Evolutionary conservation across 2,797 vertebrate species (phyloP).

Genomic region (Columba guinea): DNA sequence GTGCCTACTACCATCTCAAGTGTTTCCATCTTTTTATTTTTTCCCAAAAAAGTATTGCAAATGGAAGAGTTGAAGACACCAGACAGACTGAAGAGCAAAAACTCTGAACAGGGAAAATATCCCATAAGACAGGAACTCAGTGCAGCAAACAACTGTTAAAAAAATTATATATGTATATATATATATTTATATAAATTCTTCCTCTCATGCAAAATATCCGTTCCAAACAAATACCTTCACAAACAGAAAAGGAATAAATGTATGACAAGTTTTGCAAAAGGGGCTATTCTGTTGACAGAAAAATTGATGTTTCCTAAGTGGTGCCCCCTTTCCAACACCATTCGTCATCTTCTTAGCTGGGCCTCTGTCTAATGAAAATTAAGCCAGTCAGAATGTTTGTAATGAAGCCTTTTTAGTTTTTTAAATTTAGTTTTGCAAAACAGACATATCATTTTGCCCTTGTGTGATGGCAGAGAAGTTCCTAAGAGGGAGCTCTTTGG

Average conservation of each 20-base stretch:
- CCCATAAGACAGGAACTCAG: neutral
- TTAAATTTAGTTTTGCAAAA: neutral
- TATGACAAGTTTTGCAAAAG: slow-evolving; percentile 24
- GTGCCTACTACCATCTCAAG: neutral
- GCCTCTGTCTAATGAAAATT: neutral
- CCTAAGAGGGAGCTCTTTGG: slow-evolving; percentile 48
- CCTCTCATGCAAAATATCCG: neutral
- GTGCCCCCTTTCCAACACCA: slow-evolving; percentile 5
- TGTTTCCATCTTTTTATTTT: neutral
- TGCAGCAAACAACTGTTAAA: neutral
- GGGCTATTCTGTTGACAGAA: slow-evolving; percentile 15
- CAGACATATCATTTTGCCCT: neutral
- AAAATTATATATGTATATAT: neutral
- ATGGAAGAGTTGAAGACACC: neutral
- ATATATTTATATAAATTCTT: neutral
- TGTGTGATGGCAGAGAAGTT: slow-evolving; percentile 27
- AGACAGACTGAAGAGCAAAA: neutral
- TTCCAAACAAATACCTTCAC: slow-evolving; percentile 36
- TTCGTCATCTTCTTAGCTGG: neutral
- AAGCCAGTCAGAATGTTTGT: neutral
- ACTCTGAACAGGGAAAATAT: neutral
- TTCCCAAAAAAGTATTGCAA: neutral
- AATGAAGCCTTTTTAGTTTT: neutral
- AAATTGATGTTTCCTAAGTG: slow-evolving; percentile 34
- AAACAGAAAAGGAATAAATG: slow-evolving; percentile 34